These are phyloP conservation scores for Scaptodrosophila lebanonensis DNA, from an alignment of 1,140 invertebrate genomes.

Conservation along the genomic window DNA sequence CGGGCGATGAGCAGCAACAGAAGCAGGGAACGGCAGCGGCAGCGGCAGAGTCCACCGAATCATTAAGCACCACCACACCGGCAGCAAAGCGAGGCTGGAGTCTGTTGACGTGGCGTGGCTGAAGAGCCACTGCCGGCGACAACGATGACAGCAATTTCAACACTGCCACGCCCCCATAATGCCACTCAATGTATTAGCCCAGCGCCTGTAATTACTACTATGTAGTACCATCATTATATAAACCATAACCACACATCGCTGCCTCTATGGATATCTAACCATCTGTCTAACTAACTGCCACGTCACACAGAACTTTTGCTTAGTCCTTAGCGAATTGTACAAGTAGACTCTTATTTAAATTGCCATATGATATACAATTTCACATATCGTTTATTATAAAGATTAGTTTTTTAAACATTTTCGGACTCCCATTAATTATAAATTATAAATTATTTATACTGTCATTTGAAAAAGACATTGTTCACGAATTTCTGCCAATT, in stretches of 20 bases:
- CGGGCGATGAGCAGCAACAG: slow-evolving; percentile 4
- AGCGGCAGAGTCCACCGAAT: slow-evolving; percentile 21
- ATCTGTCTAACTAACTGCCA: background rate
- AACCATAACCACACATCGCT: background rate
- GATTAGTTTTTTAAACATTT: slow-evolving; percentile 38
- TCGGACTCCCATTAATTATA: slow-evolving; percentile 30
- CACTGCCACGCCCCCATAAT: slow-evolving; percentile 22
- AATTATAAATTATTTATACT: slow-evolving; percentile 50
- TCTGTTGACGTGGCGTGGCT: slow-evolving; percentile 69
- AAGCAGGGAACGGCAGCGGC: slow-evolving; percentile 24
- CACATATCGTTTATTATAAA: slow-evolving; percentile 31
- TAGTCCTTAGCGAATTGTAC: background rate
- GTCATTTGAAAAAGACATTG: slow-evolving; percentile 7
- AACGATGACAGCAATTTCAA: too few species aligned
- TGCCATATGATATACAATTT: too few species aligned
- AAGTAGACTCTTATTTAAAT: background rate
- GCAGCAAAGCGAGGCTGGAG: slow-evolving; percentile 68
- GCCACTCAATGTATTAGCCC: slow-evolving; percentile 73
- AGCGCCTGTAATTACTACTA: slow-evolving; percentile 68
- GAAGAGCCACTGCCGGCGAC: background rate
- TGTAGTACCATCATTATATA: slow-evolving; percentile 60
- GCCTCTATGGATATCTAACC: slow-evolving; percentile 3
- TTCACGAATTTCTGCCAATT: slow-evolving; percentile 10
- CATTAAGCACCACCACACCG: slow-evolving; percentile 28
- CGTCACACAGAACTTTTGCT: background rate